Percentiles rank a stretch among this genome's conserved stretches.
These are phyloP conservation scores for Schizaphis graminum DNA, from an alignment of 2,888 invertebrate species.

Conservation along the genomic window DNA sequence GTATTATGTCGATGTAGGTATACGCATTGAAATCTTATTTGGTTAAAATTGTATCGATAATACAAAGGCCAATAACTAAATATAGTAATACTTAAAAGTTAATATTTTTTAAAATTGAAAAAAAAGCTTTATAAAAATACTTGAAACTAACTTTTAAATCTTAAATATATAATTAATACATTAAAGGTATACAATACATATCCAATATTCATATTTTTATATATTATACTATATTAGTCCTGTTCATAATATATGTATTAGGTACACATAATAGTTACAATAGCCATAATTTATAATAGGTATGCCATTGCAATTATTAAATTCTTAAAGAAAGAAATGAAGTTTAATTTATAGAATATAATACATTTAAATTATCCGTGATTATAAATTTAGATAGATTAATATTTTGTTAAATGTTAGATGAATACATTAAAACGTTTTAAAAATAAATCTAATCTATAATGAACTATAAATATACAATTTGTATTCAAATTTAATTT, in stretches of 20 bases:
- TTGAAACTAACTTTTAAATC: not conserved
- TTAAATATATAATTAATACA: not conserved
- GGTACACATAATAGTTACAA: not conserved
- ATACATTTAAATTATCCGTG: not conserved
- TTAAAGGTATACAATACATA: too few species aligned
- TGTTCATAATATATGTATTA: not conserved
- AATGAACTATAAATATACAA: not conserved
- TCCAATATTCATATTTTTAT: too few species aligned
- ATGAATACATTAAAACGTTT: not conserved
- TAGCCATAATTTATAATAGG: not conserved
- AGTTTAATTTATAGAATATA: not conserved
- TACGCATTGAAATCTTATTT: not conserved
- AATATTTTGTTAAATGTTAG: not conserved
- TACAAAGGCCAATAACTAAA: not conserved
- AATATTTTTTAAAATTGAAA: not conserved
- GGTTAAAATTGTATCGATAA: not conserved
- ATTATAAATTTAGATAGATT: not conserved
- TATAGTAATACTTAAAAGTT: not conserved
- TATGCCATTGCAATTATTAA: not conserved
- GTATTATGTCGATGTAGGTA: not conserved
- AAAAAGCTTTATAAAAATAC: not conserved
- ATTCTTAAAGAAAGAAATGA: not conserved
- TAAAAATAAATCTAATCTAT: not conserved
- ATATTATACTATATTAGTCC: not conserved
- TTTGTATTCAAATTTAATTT: not conserved